Evolutionary conservation across 2,888 invertebrate genomes (phyloP).

Genomic region (Aporophyla nigra): DNA sequence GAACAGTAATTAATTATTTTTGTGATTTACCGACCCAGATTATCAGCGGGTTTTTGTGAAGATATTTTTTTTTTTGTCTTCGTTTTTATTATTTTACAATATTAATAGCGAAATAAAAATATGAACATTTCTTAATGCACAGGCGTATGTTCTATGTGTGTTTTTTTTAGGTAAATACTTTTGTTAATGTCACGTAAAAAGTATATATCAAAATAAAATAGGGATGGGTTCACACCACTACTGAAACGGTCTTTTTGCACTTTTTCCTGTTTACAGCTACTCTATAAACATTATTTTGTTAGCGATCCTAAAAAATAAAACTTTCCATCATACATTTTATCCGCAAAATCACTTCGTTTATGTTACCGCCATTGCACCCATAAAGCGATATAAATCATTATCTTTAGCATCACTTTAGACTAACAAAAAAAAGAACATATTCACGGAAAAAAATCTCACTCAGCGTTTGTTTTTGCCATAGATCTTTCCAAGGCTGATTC

Average conservation of each 20-base stretch:
- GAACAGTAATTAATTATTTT: neutral
- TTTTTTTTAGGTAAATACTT: too few species aligned
- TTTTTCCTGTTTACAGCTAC: too few species aligned
- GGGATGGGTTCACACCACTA: too few species aligned
- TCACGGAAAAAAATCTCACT: neutral
- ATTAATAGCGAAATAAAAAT: neutral
- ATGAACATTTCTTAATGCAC: neutral
- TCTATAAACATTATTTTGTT: too few species aligned
- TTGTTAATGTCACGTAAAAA: too few species aligned
- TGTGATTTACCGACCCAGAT: neutral
- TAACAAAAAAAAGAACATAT: neutral
- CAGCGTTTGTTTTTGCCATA: constrained; percentile 35
- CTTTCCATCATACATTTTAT: too few species aligned
- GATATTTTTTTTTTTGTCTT: neutral
- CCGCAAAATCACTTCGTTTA: neutral
- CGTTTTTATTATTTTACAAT: too few species aligned
- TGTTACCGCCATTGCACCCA: neutral
- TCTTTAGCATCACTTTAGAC: constrained; percentile 4
- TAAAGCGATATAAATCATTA: constrained; percentile 24
- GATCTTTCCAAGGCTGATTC: constrained; percentile 39
- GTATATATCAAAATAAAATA: too few species aligned
- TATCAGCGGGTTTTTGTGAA: neutral
- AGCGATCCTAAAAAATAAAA: too few species aligned
- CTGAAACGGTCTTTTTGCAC: too few species aligned
- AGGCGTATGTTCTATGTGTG: too few species aligned